Evolutionary conservation across 2,888 invertebrate species (phyloP).

Genomic region (Cyaniris semiargus): DNA sequence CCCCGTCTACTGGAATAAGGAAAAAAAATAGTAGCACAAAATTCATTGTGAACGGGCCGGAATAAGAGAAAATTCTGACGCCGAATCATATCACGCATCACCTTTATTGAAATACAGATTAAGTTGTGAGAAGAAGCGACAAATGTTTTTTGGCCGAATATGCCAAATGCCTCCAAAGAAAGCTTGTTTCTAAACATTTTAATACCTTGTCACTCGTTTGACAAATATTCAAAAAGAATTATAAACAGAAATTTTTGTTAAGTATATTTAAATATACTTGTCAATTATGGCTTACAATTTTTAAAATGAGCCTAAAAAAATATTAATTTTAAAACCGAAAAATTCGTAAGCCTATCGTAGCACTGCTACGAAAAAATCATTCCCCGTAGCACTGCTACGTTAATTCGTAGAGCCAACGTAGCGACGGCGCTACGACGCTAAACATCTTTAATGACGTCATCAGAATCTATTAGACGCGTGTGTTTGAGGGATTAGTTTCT

Average conservation of each 20-base stretch:
- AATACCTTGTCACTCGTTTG: too few relatives aligned
- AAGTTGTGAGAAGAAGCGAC: not conserved
- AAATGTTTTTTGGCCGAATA: not conserved
- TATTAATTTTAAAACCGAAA: too few relatives aligned
- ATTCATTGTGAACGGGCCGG: not conserved
- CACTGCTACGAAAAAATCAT: not conserved
- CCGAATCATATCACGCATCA: conserved; percentile 8
- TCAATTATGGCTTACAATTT: too few relatives aligned
- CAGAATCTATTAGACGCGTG: conserved; percentile 7
- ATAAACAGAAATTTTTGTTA: too few relatives aligned
- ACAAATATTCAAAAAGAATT: too few relatives aligned
- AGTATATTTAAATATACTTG: too few relatives aligned
- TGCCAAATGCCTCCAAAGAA: too few relatives aligned
- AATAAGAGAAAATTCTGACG: not conserved
- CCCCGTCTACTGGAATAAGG: conserved; percentile 21
- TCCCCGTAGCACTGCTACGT: not conserved
- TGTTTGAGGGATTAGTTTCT: conserved; percentile 9
- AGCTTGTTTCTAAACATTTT: too few relatives aligned
- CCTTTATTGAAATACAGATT: conserved; percentile 1
- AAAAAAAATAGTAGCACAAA: not conserved
- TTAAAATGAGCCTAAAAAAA: too few relatives aligned
- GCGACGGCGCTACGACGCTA: not conserved
- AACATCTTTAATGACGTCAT: conserved; percentile 5
- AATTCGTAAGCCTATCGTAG: not conserved
- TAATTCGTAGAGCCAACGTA: not conserved